Evolutionary conservation across 2,113 vertebrate species (phyloP), one percentile per base, ranked within the genome.

Genomic region (Rhegmatorhina hoffmannsi): DNA sequence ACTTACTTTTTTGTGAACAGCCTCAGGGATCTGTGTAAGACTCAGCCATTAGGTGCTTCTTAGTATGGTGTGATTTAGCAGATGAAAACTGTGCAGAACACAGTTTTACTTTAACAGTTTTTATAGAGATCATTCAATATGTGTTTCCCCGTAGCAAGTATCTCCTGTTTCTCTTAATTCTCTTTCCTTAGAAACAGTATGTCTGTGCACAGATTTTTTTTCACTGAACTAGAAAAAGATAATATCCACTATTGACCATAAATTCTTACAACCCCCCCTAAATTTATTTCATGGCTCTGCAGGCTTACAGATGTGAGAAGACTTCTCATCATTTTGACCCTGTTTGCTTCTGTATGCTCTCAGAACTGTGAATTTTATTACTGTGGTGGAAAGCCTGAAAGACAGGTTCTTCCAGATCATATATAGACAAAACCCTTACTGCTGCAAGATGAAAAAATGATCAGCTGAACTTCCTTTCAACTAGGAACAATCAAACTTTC

Each of bases 91-190:
- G 53, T 49, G 13, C 56, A 76, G 67, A 82, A 76, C 43, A 82
- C 28, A 76, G 60, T 63, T 95, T 79, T 91, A 70, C 52, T 84
- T 72, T 81, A 87, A 46, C 66, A 82, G 3, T 84, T 89, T 96
- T 55, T 75, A 34, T 50, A 81, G 29, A 0, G 4, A 72, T 72
- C 70, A 84, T 84, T 96, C 82, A 95, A 29, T 95, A 92, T 21
- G 9, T 66, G 33, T 92, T 97, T 89, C 72, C 88, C 68, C 62
- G 60, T 55, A 73, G 56, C 40, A 47, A 69, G 33, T 64, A 23
- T 84, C 43, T 84, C 66, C 78, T 83, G 34, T 87, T 90, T 80
- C 59, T 68, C 67, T 94, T 95, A 84, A 50, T 92, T 85, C 70
- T 92, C 26, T 40, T 95, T 95, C n/a, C 50, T 89, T 62, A 23